Conservation (phyloP, 2,113 vertebrate species). For the Maccullochella peelii region DNA sequence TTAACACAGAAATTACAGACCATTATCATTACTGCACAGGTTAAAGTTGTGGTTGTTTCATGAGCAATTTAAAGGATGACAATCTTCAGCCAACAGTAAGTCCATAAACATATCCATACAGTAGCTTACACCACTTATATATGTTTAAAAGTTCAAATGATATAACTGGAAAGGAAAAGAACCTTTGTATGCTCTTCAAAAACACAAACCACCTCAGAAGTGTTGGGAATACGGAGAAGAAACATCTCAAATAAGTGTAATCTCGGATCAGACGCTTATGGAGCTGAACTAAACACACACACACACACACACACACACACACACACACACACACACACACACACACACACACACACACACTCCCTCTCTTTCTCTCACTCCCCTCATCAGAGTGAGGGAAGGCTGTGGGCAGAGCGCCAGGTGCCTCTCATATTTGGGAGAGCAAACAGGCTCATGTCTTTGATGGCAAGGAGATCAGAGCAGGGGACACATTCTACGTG, state of each 20-base stretch:
- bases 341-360: slow-evolving; percentile 25
- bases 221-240: slow-evolving; percentile 45
- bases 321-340: slow-evolving; percentile 45
- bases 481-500: slow-evolving; percentile 76
- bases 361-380: slow-evolving; percentile 38
- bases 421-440: slow-evolving; percentile 78
- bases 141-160: slow-evolving; percentile 41
- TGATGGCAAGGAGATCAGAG: slow-evolving; percentile 82
- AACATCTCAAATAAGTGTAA: slow-evolving; percentile 55
- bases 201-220: slow-evolving; percentile 54
- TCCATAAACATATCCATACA: not conserved
- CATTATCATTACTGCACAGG: not conserved
- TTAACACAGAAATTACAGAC: not conserved
- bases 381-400: slow-evolving; percentile 54
- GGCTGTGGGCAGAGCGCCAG: slow-evolving; percentile 66
- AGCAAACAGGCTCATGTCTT: slow-evolving; percentile 80
- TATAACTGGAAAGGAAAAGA: slow-evolving; percentile 4
- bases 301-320: slow-evolving; percentile 32
- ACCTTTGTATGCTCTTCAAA: slow-evolving; percentile 25
- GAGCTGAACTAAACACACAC: slow-evolving; percentile 47
- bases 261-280: slow-evolving; percentile 50
- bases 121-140: not conserved
- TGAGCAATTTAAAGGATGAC: not conserved
- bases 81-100: not conserved
- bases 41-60: not conserved